Base-by-base conservation (phyloP, 2,888 invertebrate species). In the Teleogryllus oceanicus region DNA sequence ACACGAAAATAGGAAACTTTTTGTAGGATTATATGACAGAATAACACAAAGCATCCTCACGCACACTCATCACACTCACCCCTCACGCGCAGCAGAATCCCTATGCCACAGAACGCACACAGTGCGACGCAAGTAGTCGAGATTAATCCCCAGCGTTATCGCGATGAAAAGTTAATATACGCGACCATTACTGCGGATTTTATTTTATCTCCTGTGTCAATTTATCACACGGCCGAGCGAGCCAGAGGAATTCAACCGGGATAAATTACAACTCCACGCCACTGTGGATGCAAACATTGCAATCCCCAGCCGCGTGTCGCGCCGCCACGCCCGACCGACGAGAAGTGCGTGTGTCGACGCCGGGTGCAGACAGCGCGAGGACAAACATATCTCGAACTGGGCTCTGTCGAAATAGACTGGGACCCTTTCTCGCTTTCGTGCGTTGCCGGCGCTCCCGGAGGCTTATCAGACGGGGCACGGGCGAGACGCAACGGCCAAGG, bases 101-200 rank as follows among this genome's bases (percentile, higher is more conserved):
- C 62, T n/a, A 62, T 62, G 16, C 62, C n/a, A 62, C 13, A 62
- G n/a, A 62, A 13, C 13, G n/a, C 62, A 4, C n/a, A 8, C 37
- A 37, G 37, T 8, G 10, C 62, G 62, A 4, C 62, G 62, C 13
- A 62, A 62, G 62, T 62, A 13, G 16, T 62, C 62, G 13, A 62
- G 62, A 62, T 62, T 62, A 62, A 62, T 62, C 62, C 62, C 62
- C 13, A 18, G 62, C 10, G 62, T 62, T 62, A 62, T 62, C 62
- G n/a, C 62, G 62, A 62, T 62, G 62, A 62, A 62, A 62, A 62
- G 62, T 62, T 62, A 62, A 62, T 62, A 62, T n/a, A 62, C 62
- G 16, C 16, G n/a, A n/a, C 13, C 62, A 62, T n/a, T n/a, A 62
- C 62, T n/a, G 62, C 16, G 62, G 62, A n/a, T 62, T 62, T 62